Base-by-base conservation (phyloP, 1,140 invertebrate species). In the Idris sp. region DNA sequence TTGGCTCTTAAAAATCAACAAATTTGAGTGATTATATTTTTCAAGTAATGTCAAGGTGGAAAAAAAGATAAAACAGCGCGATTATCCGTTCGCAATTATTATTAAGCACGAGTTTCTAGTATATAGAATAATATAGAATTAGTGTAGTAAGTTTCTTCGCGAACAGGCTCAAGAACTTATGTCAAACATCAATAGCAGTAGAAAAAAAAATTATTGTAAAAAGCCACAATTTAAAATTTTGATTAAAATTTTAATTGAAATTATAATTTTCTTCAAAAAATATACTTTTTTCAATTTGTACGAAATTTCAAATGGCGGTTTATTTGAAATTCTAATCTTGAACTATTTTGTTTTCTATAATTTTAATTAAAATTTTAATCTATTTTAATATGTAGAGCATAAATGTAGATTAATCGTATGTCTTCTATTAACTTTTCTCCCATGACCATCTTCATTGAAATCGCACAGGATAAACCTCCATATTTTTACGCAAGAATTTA, bases 101-200 rank as follows among this genome's bases (percentile, higher is more conserved):
- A n/a, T n/a, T n/a, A n/a, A 56, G 41, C 51, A 54, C 62, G 43
- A 56, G 38, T 67, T 67, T 46, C 19, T 53, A 67, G 33, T 15
- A 31, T 33, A 8, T 65, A 65, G 40, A 31, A 7, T 65, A 38
- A 14, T 53, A 53, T n/a, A 53, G 46, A 36, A 64, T 53, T 64
- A 65, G 33, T 16, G 25, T 65, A 54, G 36, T 18, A 16, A 28
- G 26, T 62, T 36, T 62, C 36, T 51, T 31, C 30, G 40, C 48
- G 22, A 54, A 33, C 33, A 43, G 59, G 61, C 49, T 54, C 61
- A 65, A 65, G 48, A 44, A 53, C 46, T 41, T 62, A 62, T 31
- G 44, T 61, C 58, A 35, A 40, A 15, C 59, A 49, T 31, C 51
- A 65, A 54, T 65, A n/a, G n/a, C 36, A 19, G 22, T 53, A 64